Conservation (phyloP, 2,797 vertebrate species). For the Natrix natrix region DNA sequence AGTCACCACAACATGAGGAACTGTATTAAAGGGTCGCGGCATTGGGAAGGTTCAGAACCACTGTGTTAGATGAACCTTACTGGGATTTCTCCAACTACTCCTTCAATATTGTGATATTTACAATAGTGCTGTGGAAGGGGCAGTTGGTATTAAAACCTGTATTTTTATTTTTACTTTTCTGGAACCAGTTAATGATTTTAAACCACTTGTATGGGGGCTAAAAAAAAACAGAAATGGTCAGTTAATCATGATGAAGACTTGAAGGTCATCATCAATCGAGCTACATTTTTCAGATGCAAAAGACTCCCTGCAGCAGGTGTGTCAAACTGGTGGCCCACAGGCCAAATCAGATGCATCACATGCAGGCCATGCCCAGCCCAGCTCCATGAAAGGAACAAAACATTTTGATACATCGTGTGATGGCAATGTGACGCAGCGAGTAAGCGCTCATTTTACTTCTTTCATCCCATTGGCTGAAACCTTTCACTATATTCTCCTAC, state of each 20-base stretch:
- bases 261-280: background rate
- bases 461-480: background rate
- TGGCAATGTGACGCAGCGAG: too few relatives aligned
- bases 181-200: background rate
- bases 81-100: background rate
- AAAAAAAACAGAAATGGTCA: background rate
- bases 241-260: background rate
- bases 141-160: background rate
- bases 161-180: background rate
- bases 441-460: background rate
- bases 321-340: too few relatives aligned
- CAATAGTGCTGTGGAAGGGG: background rate
- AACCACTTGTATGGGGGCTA: background rate
- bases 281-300: background rate
- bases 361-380: too few relatives aligned
- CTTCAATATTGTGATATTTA: background rate
- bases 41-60: too few relatives aligned
- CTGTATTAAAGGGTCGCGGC: too few relatives aligned
- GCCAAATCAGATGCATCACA: too few relatives aligned
- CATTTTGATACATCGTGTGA: too few relatives aligned
- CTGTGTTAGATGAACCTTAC: background rate
- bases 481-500: background rate
- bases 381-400: too few relatives aligned
- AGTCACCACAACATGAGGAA: too few relatives aligned
- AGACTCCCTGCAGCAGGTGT: background rate